Conservation (phyloP, 2,888 invertebrate genomes). For the Drosophila algonquin region DNA sequence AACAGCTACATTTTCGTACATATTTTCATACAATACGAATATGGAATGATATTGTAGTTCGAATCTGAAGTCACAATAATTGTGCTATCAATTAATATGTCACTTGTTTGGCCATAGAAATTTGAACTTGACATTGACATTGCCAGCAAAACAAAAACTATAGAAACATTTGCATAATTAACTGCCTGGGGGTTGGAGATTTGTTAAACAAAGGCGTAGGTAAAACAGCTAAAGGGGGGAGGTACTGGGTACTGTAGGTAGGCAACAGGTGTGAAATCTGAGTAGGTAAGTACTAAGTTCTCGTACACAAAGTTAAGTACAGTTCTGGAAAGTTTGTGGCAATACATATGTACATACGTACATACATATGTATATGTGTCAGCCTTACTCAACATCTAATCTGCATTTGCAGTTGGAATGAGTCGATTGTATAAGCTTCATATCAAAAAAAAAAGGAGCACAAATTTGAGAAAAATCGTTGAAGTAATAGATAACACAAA, state of each 20-base stretch:
- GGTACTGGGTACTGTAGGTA: not conserved
- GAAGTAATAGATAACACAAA: not conserved
- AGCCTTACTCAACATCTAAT: conserved; percentile 4
- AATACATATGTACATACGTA: too few relatives aligned
- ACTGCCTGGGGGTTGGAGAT: conserved; percentile 2
- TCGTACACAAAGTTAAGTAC: not conserved
- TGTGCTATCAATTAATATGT: conserved; percentile 55
- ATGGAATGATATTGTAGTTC: conserved; percentile 5
- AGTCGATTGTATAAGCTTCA: too few relatives aligned
- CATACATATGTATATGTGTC: not conserved
- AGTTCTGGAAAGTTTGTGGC: not conserved
- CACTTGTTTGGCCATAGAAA: conserved; percentile 28
- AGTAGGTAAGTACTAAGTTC: not conserved
- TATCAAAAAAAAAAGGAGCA: not conserved
- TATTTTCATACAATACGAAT: not conserved
- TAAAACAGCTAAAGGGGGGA: not conserved
- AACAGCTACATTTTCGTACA: conserved; percentile 10
- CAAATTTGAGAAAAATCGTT: not conserved
- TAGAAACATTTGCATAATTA: conserved; percentile 46
- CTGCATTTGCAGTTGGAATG: not conserved
- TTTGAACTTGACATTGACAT: conserved; percentile 62
- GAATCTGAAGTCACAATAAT: conserved; percentile 25
- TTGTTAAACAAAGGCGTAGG: not conserved
- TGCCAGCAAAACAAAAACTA: conserved; percentile 32
- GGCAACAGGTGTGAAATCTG: conserved; percentile 16